Base-by-base conservation (phyloP, 2,797 vertebrate species). In the Enteromius argenteus region DNA sequence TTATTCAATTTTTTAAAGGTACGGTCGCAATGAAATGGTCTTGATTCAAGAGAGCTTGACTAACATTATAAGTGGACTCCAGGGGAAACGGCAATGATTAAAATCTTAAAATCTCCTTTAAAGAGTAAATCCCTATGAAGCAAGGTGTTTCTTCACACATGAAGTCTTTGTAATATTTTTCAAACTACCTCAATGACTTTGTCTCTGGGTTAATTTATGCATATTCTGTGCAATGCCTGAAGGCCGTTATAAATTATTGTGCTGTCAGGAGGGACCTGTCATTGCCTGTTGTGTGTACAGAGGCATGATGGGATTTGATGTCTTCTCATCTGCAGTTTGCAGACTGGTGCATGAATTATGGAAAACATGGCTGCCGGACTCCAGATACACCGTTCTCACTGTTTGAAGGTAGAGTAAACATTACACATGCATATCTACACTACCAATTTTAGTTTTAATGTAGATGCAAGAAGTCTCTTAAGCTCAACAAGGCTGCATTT, bases 341-440 rank as follows among this genome's bases (percentile, higher is more conserved):
- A 81, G 98, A 99, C 87, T 99, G 98, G 98, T 99, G 98, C 90
- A 96, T 99, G 92, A 97, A 97, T 91, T 99, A 98, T 0, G 98
- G 98, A 27, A 95, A 94, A 5, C 98, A 99, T 0, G 97, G 97
- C 19, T 99, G 98, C 92, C 94, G 97, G 89, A 99, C 96, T 4
- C 97, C 98, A 0, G 98, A 99, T 89, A 97, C 97, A 0, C 98
- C 98, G 0, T 99, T 96, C 94, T 99, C 98, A 11, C 97, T 99
- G 75, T 99, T 99, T 90, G 98, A 99, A 98, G 98, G 98, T 99
- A 98, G 77, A 37, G 10, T 46, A 23, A 67, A 11, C 7, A 3
- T 30, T 13, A 73, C 19, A 42, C 46, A 10, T 42, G n/a, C 1
- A 42, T 42, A 11, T 69, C 5, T 56, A 15, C 17, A n/a, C 46